Evolutionary conservation across 1,140 invertebrate genomes (phyloP).

Genomic region (Achroia grisella): DNA sequence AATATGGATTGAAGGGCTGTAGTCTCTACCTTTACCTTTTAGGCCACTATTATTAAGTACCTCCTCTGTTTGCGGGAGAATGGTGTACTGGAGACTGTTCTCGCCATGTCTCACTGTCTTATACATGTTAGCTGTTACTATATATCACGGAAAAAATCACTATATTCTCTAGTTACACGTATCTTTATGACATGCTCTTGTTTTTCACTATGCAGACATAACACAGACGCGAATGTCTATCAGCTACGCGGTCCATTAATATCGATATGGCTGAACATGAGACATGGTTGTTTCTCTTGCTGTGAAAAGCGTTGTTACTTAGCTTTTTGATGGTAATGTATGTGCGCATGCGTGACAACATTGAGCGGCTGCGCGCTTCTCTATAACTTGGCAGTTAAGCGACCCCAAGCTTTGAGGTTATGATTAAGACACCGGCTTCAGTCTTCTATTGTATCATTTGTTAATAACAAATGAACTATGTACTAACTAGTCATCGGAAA

Average conservation of each 20-base stretch:
- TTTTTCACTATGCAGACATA: slow-evolving; percentile 20
- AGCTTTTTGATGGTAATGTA: slow-evolving; percentile 8
- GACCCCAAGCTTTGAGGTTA: slow-evolving; percentile 61
- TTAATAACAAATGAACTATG: slow-evolving; percentile 35
- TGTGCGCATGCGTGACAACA: slow-evolving; percentile 62
- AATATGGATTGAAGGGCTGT: slow-evolving; percentile 63
- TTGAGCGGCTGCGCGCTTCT: slow-evolving; percentile 63
- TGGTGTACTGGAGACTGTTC: slow-evolving; percentile 82
- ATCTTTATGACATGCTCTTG: slow-evolving; percentile 50
- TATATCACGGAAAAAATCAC: slow-evolving; percentile 45
- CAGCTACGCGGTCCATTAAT: slow-evolving; percentile 32
- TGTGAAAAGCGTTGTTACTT: slow-evolving; percentile 47
- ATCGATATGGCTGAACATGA: slow-evolving; percentile 34
- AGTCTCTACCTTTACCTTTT: slow-evolving; percentile 71
- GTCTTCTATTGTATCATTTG: slow-evolving; percentile 16
- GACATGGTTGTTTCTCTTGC: slow-evolving; percentile 34
- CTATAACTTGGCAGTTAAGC: slow-evolving; percentile 27
- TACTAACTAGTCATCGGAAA: too few relatives aligned
- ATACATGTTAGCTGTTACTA: slow-evolving; percentile 75
- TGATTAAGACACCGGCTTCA: slow-evolving; percentile 48
- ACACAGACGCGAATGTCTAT: slow-evolving; percentile 13
- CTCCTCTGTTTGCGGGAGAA: slow-evolving; percentile 81
- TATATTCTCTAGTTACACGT: slow-evolving; percentile 30
- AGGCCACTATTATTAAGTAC: slow-evolving; percentile 76
- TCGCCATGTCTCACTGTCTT: slow-evolving; percentile 84